These are phyloP conservation scores for Bubo bubo DNA, from an alignment of 2,113 vertebrate species.

Conservation along the genomic window DNA sequence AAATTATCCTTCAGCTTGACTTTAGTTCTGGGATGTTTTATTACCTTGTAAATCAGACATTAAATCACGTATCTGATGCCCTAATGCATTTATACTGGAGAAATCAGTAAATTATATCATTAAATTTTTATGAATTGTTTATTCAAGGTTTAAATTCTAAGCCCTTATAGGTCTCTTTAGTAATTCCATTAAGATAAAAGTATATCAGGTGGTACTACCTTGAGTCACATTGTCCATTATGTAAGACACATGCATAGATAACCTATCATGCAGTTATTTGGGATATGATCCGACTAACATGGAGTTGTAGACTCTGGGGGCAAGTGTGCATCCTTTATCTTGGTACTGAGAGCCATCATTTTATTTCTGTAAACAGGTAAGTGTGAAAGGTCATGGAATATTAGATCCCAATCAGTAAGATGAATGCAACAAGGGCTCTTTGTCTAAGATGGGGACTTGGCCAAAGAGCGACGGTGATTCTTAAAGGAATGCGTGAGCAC, in stretches of 20 bases:
- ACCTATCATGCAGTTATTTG: background rate
- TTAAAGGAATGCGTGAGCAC: background rate
- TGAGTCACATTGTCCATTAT: background rate
- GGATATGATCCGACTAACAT: background rate
- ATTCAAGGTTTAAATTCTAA: conserved; percentile 14
- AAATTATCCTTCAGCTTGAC: background rate
- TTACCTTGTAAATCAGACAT: background rate
- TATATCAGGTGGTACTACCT: background rate
- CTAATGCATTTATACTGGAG: background rate
- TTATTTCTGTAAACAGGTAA: background rate
- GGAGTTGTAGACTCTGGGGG: background rate
- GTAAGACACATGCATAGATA: background rate
- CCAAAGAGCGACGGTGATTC: background rate
- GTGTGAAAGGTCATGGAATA: background rate
- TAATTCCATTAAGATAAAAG: background rate
- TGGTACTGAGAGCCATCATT: background rate
- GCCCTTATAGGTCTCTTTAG: background rate
- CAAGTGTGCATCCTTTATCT: background rate
- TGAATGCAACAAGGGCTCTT: background rate
- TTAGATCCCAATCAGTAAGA: background rate
- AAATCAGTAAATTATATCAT: background rate
- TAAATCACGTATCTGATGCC: background rate
- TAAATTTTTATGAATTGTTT: background rate
- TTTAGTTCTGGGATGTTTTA: background rate
- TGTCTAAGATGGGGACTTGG: background rate